Evolutionary conservation across 2,797 vertebrate genomes (phyloP).

Genomic region (Staurois parvus): DNA sequence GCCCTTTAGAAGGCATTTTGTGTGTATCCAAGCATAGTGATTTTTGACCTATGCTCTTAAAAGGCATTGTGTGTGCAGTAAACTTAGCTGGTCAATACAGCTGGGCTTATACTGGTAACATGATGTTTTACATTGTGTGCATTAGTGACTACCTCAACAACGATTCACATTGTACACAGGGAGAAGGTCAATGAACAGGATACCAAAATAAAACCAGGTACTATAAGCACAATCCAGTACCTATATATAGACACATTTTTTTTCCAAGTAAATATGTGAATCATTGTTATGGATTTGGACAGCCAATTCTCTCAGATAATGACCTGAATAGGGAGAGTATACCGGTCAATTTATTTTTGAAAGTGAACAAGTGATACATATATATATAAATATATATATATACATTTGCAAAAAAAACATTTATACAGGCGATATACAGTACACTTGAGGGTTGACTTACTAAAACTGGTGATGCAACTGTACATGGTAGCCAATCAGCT

Average conservation of each 20-base stretch:
- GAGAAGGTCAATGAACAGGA: slow-evolving; percentile 5
- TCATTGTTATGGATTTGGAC: no score
- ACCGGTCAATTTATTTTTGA: no score
- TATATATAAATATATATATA: no score
- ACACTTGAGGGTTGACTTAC: no score
- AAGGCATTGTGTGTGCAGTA: not conserved
- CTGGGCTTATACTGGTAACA: not conserved
- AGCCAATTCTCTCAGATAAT: no score
- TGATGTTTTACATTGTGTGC: slow-evolving; percentile 17
- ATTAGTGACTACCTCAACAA: slow-evolving; percentile 3
- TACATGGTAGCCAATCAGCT: no score
- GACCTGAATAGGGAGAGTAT: no score
- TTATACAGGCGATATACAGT: no score
- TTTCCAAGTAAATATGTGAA: no score
- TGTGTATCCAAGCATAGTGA: not conserved
- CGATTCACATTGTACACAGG: slow-evolving; percentile 19
- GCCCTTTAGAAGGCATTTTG: slow-evolving; percentile 10
- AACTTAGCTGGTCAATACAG: not conserved
- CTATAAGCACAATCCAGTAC: slow-evolving; percentile 18
- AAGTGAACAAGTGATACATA: no score
- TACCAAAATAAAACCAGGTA: slow-evolving; percentile 27
- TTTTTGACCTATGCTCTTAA: not conserved
- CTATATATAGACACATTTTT: slow-evolving; percentile 17
- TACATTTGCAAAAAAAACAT: no score
- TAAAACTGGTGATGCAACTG: no score